Evolutionary conservation across 2,888 invertebrate species (phyloP).

Genomic region (Nysson spinosus): DNA sequence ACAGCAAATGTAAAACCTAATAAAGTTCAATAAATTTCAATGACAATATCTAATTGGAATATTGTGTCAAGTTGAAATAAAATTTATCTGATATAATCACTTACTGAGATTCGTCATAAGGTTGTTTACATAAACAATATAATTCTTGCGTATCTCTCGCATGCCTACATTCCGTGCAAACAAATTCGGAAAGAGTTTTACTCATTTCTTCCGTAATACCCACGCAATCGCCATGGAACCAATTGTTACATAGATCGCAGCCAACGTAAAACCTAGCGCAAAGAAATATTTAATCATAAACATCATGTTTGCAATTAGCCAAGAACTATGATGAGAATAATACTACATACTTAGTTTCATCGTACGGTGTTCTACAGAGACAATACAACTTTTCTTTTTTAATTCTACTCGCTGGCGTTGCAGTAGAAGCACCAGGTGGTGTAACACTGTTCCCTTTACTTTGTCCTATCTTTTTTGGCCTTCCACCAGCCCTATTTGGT

Average conservation of each 20-base stretch:
- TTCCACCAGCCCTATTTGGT: slow-evolving; percentile 68
- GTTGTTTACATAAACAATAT: slow-evolving; percentile 96
- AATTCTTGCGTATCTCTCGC: slow-evolving; percentile 94
- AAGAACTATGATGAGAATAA: background rate
- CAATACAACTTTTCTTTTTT: slow-evolving; percentile 93
- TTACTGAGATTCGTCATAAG: slow-evolving; percentile 98
- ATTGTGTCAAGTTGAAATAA: too few species aligned
- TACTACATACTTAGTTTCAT: slow-evolving; percentile 89
- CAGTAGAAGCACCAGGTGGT: slow-evolving; percentile 66
- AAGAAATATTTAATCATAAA: background rate
- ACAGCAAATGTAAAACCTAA: slow-evolving; percentile 98
- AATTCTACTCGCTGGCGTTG: slow-evolving; percentile 65
- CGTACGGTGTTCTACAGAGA: slow-evolving; percentile 95
- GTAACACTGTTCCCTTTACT: slow-evolving; percentile 68
- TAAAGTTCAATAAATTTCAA: background rate
- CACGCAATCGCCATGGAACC: slow-evolving; percentile 99
- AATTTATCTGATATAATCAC: too few species aligned
- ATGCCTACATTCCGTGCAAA: slow-evolving; percentile 91
- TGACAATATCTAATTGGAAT: too few species aligned
- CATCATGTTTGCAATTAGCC: background rate
- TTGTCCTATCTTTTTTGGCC: slow-evolving; percentile 75
- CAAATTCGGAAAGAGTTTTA: slow-evolving; percentile 92
- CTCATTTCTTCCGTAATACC: slow-evolving; percentile 95
- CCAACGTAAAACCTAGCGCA: slow-evolving; percentile 93
- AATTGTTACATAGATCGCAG: slow-evolving; percentile 97